Percentiles rank a stretch among this genome's conserved stretches.
Evolutionary conservation across 2,113 vertebrate genomes (phyloP).

Genomic region (Sprattus sprattus): DNA sequence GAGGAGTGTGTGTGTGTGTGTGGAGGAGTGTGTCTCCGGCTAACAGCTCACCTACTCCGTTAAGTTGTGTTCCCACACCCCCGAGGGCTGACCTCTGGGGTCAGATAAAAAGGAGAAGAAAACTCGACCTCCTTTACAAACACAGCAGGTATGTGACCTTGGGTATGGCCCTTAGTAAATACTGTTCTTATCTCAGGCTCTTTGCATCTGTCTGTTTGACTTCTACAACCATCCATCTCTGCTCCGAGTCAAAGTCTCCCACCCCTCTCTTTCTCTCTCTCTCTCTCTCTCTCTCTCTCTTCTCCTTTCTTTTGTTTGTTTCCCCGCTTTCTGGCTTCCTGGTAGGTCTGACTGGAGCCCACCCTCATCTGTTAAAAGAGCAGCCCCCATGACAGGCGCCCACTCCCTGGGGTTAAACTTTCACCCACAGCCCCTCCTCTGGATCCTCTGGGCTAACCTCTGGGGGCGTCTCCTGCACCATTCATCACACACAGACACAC

Average conservation of each 20-base stretch:
- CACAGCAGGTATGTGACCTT: slow-evolving; percentile 50
- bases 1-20: slow-evolving; percentile 2
- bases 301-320: too few species aligned
- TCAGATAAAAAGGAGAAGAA: slow-evolving; percentile 44
- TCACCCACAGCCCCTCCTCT: background rate
- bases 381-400: background rate
- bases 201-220: slow-evolving; percentile 25
- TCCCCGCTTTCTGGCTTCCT: too few species aligned
- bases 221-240: slow-evolving; percentile 32
- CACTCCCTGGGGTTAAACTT: slow-evolving; percentile 22
- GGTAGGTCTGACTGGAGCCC: too few species aligned
- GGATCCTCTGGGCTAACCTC: too few species aligned
- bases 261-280: background rate
- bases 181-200: slow-evolving; percentile 48
- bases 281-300: background rate
- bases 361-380: slow-evolving; percentile 9
- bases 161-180: slow-evolving; percentile 37
- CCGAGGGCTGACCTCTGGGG: slow-evolving; percentile 34
- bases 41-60: background rate
- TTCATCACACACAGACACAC: slow-evolving; percentile 11
- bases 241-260: slow-evolving; percentile 36
- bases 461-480: background rate
- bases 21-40: background rate
- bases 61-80: slow-evolving; percentile 20
- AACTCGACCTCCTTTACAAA: slow-evolving; percentile 44